Evolutionary conservation across 2,797 vertebrate genomes (phyloP), one percentile per base, ranked within the genome.

Genomic region (Pipistrellus pygmaeus): DNA sequence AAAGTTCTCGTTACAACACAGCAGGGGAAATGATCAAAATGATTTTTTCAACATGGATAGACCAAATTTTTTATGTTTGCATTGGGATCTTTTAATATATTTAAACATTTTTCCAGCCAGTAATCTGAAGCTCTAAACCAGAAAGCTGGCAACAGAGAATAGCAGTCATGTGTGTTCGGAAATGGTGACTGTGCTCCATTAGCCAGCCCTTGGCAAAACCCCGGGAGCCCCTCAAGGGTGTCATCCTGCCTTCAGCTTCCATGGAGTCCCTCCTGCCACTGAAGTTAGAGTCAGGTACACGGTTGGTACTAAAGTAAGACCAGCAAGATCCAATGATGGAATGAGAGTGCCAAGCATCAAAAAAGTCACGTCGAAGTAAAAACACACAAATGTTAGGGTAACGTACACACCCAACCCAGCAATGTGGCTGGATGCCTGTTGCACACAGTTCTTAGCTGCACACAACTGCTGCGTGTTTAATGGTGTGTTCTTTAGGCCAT

Each of bases 81-180:
- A n/a, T 2, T 62, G 62, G 71, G 75, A 64, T 88, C 35, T 44
- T 80, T 90, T 85, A 44, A n/a, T 53, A 80, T 83, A 85, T 95
- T 92, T 32, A 76, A 93, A 92, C 17, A 92, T 46, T 75, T 92
- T 66, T 86, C 73, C 27, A 91, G 88, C 27, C 73, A 87, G 32
- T 64, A 17, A 81, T 83, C 76, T 72, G 41, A 92, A 86, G 72
- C 86, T 71, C 60, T 72, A 71, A 68, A 64, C 38, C 35, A 23
- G 76, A 46, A 95, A 93, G 53, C 0, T 23, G 30, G 14, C 41
- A 85, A 20, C 14, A 35, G 66, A 75, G 46, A 66, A 62, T 4
- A 41, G 88, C 27, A 35, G 57, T 38, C 5, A 1, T 4, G 2
- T 2, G 5, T n/a, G 46, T 35, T 90, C 68, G 27, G 41, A 44